Evolutionary conservation across 1,140 invertebrate species (phyloP).

Genomic region (Drosophila lacertosa): DNA sequence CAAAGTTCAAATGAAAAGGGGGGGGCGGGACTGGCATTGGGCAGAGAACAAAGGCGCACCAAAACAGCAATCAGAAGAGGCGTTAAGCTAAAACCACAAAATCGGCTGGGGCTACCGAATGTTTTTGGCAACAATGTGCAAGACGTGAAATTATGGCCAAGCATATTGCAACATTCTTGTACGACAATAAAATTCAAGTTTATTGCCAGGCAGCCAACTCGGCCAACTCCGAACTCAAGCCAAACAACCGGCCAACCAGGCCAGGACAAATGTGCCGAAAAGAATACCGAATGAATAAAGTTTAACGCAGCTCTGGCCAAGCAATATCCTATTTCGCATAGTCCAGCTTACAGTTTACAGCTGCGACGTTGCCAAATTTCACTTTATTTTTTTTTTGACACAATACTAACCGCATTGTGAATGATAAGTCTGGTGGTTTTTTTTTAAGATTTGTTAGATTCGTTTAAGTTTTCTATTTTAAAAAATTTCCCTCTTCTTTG

Average conservation of each 20-base stretch:
- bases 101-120: conserved; percentile 45
- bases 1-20: conserved; percentile 25
- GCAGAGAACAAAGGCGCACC: conserved; percentile 1
- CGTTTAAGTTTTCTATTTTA: too few relatives aligned
- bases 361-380: conserved; percentile 16
- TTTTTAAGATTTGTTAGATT: too few relatives aligned
- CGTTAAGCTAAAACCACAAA: conserved; percentile 59
- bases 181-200: conserved; percentile 78
- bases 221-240: conserved; percentile 33
- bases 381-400: conserved; percentile 1
- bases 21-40: neutral
- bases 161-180: conserved; percentile 83
- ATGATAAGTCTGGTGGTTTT: too few relatives aligned
- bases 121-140: conserved; percentile 69
- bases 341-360: conserved; percentile 6
- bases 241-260: conserved; percentile 27
- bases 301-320: conserved; percentile 21
- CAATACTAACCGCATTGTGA: conserved; percentile 1
- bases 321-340: conserved; percentile 27
- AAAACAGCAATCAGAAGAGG: conserved; percentile 48
- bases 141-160: conserved; percentile 72
- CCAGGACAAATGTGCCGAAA: conserved; percentile 34
- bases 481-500: too few relatives aligned
- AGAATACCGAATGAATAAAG: conserved; percentile 39
- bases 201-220: conserved; percentile 56